Base-by-base conservation (phyloP, 2,797 vertebrate genomes). In the Eulemur albifrons region DNA sequence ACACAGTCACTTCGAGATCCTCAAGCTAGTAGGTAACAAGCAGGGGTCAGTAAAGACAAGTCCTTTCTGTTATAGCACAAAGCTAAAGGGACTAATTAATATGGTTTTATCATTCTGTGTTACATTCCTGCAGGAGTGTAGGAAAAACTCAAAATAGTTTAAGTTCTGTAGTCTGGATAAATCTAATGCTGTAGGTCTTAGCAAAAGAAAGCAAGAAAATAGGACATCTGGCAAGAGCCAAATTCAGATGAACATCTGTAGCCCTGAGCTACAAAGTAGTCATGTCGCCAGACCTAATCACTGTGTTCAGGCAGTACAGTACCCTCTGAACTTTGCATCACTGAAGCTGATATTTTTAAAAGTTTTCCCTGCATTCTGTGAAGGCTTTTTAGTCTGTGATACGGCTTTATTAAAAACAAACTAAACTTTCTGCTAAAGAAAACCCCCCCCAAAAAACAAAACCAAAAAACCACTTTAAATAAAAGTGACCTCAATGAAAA, bases 1-100 rank as follows among this genome's bases (percentile, higher is more conserved):
- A 99, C 5, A 99, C 98, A 0, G 99, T 99, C 92, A 99, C 99
- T 97, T 99, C 99, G 81, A 99, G 98, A 63, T 99, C 99, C 98
- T 99, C 99, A 94, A 99, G 79, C 99, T 99, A 94, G 43, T 13
- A 86, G 61, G 18, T 73, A 96, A 80, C 10, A 97, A 96, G 6
- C 43, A 92, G 90, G 75, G 40, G 77, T 97, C 76, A 92, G 90
- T 67, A 83, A 40, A 63, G 5, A 23, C 52, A 70, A 45, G 54
- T 59, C 21, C 8, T 84, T 45, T 81, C 35, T 10, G 23, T 77
- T 23, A 38, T 0, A 75, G 48, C 82, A 43, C n/a, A 65, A 73
- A 76, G 76, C 43, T 4, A 7, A 86, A 65, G 38, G 79, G 50
- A 21, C 76, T 59, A 9, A 30, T 21, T 27, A 40, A 57, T 20